Percentiles rank a stretch among this genome's conserved stretches.
Evolutionary conservation across 2,888 invertebrate genomes (phyloP).

Genomic region (Lepidocyrtinus sp.): DNA sequence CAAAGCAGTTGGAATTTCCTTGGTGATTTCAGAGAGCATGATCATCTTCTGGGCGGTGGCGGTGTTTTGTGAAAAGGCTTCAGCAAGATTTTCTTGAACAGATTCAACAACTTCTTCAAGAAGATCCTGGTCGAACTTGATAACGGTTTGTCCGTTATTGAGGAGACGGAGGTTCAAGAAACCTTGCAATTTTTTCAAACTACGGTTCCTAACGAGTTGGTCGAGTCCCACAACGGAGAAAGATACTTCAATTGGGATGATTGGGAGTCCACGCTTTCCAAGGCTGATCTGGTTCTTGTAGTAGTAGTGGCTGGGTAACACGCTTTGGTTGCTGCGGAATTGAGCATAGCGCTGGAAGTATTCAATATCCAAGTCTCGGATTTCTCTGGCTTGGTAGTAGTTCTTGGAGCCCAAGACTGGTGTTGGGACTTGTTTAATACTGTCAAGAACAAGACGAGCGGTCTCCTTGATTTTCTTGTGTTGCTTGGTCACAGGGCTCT

Average conservation of each 20-base stretch:
- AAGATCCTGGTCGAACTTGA: slow-evolving; percentile 23
- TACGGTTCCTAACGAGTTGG: not conserved
- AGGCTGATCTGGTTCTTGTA: slow-evolving; percentile 34
- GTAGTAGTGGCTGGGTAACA: slow-evolving; percentile 28
- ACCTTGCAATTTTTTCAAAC: not conserved
- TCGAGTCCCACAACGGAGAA: slow-evolving; percentile 7
- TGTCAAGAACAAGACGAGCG: slow-evolving; percentile 9
- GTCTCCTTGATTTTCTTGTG: slow-evolving; percentile 15
- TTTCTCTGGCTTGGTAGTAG: slow-evolving; percentile 37
- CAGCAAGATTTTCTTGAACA: not conserved
- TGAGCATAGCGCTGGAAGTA: slow-evolving; percentile 35
- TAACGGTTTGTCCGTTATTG: slow-evolving; percentile 24
- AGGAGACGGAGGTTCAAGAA: slow-evolving; percentile 39
- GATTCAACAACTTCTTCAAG: not conserved
- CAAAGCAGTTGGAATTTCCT: slow-evolving; percentile 39
- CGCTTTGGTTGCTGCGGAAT: slow-evolving; percentile 31
- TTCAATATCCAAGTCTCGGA: slow-evolving; percentile 30
- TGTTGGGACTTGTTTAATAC: not conserved
- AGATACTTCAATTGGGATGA: slow-evolving; percentile 31
- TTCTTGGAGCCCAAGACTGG: slow-evolving; percentile 10
- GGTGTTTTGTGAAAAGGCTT: slow-evolving; percentile 24
- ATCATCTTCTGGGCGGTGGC: slow-evolving; percentile 35
- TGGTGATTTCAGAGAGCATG: slow-evolving; percentile 35
- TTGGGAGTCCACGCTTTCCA: slow-evolving; percentile 14
- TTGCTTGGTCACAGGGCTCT: slow-evolving; percentile 22